These are phyloP conservation scores for Leptinotarsa undecemlineata DNA, from an alignment of 1,140 invertebrate genomes.

Conservation along the genomic window DNA sequence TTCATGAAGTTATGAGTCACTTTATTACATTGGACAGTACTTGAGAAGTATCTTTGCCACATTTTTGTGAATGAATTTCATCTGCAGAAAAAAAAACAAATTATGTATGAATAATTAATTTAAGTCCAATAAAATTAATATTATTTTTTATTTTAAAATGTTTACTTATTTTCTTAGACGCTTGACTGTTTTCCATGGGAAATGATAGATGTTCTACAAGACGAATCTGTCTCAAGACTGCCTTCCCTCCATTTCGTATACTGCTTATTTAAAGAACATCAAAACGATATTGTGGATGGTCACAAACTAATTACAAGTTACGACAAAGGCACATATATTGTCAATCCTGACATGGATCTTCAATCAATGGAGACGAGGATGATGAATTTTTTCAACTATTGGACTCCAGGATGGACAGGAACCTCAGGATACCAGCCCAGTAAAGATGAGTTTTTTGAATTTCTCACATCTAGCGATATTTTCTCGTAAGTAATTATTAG, in stretches of 20 bases:
- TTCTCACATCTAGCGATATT: constrained; percentile 65
- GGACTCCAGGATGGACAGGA: constrained; percentile 68
- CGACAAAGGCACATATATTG: constrained; percentile 58
- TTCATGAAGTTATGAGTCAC: too few species aligned
- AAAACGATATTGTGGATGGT: constrained; percentile 62
- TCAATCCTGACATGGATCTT: constrained; percentile 73
- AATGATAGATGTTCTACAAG: constrained; percentile 64
- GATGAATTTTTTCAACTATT: constrained; percentile 64
- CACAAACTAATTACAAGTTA: constrained; percentile 58
- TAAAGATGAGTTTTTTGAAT: constrained; percentile 61
- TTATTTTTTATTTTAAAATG: too few species aligned
- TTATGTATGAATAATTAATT: too few species aligned
- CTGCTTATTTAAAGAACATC: constrained; percentile 65
- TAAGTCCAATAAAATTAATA: too few species aligned
- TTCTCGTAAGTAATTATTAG: constrained; percentile 65
- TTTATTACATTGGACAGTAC: too few species aligned
- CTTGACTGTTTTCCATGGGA: constrained; percentile 79
- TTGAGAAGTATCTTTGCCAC: too few species aligned
- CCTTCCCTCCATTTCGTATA: constrained; percentile 74
- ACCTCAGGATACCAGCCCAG: constrained; percentile 62
- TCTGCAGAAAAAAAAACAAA: too few species aligned
- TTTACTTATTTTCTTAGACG: constrained; percentile 57
- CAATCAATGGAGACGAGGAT: constrained; percentile 70
- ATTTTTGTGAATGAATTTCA: too few species aligned
- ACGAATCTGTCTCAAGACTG: constrained; percentile 70